Base-by-base conservation (phyloP, 2,113 vertebrate species). In the Actinemys pallida region DNA sequence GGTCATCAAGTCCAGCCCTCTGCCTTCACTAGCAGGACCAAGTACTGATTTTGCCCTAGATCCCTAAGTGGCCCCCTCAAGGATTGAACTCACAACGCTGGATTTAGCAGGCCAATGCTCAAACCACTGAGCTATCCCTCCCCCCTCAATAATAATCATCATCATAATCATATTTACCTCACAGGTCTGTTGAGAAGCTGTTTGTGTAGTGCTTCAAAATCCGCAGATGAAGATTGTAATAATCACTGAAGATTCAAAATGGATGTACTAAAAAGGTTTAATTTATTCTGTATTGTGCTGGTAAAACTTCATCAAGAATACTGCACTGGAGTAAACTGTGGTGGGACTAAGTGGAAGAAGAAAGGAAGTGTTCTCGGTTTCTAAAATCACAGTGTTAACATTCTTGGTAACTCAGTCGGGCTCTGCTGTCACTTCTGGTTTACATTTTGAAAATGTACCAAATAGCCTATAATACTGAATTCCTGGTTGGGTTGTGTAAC, bases 391-490 rank as follows among this genome's bases (percentile, higher is more conserved):
- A 17, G 83, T 3, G 3, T 96, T 94, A 72, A 76, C 52, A 42
- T 94, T 97, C 94, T 96, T 95, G 94, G 94, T 90, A 94, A 88
- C 72, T 8, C 87, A 65, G 1, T 82, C 4, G 50, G 86, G 88
- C 87, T 92, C 35, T 0, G 0, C 93, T 80, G 81, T 86, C 96
- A 91, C 96, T 97, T 69, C 88, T 94, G 92, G 92, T 97, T 97
- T 96, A 75, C 91, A 75, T 95, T 96, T 97, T 87, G 84, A 86
- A 95, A 97, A 92, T 31, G 80, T 91, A 96, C 88, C 45, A 27
- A 83, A 65, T 53, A 95, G 88, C 82, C 50, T 86, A 72, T 84
- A 85, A 81, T 83, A 85, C 93, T 98, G 87, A 90, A 98, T 97
- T 97, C 91, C 25, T 88, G n/a, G 83, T 86, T 84, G 84, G 16